Percentiles rank a stretch among this genome's conserved stretches.
Conservation (phyloP, 1,140 invertebrate species). For the Diploscapter pachys region DNA sequence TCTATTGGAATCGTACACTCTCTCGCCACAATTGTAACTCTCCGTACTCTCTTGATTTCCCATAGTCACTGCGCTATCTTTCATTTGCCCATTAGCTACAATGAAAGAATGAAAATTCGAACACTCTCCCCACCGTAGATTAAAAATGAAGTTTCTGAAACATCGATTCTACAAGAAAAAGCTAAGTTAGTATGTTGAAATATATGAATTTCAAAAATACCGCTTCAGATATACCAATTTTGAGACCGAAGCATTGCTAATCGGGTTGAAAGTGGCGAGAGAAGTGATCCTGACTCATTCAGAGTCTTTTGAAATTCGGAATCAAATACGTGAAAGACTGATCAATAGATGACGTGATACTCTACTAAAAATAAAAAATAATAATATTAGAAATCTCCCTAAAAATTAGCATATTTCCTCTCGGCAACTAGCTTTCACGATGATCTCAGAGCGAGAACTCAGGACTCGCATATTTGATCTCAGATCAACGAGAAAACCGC, state of each 20-base stretch:
- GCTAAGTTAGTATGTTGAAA: too few relatives aligned
- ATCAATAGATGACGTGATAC: not conserved
- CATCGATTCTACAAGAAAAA: too few relatives aligned
- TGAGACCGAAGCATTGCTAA: constrained; percentile 91
- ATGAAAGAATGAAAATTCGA: too few relatives aligned
- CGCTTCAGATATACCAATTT: too few relatives aligned
- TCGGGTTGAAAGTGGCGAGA: constrained; percentile 87
- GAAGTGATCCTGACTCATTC: not conserved
- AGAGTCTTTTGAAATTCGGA: not conserved
- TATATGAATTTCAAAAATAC: too few relatives aligned
- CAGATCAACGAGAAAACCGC: constrained; percentile 36
- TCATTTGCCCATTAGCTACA: too few relatives aligned
- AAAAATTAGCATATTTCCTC: not conserved
- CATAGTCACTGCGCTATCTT: too few relatives aligned
- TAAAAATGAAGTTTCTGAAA: too few relatives aligned
- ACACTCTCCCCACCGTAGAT: too few relatives aligned
- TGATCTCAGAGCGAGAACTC: constrained; percentile 32
- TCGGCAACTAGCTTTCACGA: constrained; percentile 35
- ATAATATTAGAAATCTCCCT: not conserved
- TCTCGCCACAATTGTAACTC: too few relatives aligned
- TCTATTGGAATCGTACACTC: too few relatives aligned
- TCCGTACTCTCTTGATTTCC: too few relatives aligned
- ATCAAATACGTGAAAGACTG: not conserved
- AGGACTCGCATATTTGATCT: not conserved
- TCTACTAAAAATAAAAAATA: not conserved